These are phyloP conservation scores for Oenanthe oenanthe DNA, from an alignment of 2,113 vertebrate genomes.

Conservation along the genomic window DNA sequence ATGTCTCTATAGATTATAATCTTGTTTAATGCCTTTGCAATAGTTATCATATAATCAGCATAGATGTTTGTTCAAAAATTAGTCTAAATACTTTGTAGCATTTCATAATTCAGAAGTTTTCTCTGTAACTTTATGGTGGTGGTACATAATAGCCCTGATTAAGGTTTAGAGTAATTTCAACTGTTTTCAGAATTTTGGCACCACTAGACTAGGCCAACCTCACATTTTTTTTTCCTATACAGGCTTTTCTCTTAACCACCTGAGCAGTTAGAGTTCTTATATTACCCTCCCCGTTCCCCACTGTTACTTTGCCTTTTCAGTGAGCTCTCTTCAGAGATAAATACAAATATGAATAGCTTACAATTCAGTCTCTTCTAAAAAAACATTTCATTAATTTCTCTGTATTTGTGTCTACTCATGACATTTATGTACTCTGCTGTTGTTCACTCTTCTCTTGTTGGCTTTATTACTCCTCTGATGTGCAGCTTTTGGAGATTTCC, in stretches of 20 bases:
- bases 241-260: neutral
- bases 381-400: neutral
- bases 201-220: neutral
- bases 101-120: neutral
- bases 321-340: neutral
- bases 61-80: neutral
- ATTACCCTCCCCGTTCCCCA: neutral
- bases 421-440: neutral
- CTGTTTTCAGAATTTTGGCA: neutral
- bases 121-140: neutral
- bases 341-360: neutral
- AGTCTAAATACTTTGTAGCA: neutral
- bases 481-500: neutral
- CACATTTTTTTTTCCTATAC: neutral
- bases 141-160: neutral
- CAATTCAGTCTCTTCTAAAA: neutral
- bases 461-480: neutral
- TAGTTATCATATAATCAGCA: neutral
- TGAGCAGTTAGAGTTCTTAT: neutral
- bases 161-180: neutral
- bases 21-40: neutral
- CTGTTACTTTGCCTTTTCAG: neutral
- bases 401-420: neutral
- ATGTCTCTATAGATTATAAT: neutral
- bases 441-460: neutral